Base-by-base conservation (phyloP, 92 coral and sea anemone genomes). In the Epizoanthus illoricatus region DNA sequence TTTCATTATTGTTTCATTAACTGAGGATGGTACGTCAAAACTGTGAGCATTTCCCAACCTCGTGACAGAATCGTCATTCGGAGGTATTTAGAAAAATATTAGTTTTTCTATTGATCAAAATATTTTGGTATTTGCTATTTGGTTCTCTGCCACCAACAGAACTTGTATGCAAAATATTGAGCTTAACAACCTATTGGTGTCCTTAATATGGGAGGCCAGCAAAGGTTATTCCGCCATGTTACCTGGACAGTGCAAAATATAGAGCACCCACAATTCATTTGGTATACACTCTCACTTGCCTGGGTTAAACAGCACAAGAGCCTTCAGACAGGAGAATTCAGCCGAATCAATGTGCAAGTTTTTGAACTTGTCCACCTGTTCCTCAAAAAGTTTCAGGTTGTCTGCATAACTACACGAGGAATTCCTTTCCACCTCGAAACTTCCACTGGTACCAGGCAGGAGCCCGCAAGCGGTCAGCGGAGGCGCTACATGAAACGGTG, bases 261-360 rank as follows among this genome's bases (percentile, higher is more conserved):
- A 28, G 36, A 28, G 36, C 70, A 20, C 19, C 28, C 82, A 41
- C 75, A 12, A 78, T 15, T 16, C 7, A 61, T 47, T 78, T 11
- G 73, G 2, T 16, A 10, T 4, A 5, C 13, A 13, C 65, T 12
- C 15, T 47, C 40, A 74, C 88, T 59, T 63, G 86, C 92, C 92
- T 39, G 92, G 88, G 49, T 92, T 93, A 69, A 93, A 93, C 11
- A 93, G 88, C 64, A 93, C 91, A 59, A 93, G 87, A 12, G 98
- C 99, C 78, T 97, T 97, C 43, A 97, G 85, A 69, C 99, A 97
- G 49, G 98, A 96, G 83, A 90, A 97, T 85, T 97, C 99, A 9
- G 99, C 99, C 4, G 99, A 93, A 79, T 97, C 99, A 55, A 97
- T 93, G 49, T 94, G 98, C 40, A 97, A 85, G 81, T 82, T 88